phyloP scores from a whole-genome alignment of 2,797 vertebrate species.

The Chloroceryle inda region DNA sequence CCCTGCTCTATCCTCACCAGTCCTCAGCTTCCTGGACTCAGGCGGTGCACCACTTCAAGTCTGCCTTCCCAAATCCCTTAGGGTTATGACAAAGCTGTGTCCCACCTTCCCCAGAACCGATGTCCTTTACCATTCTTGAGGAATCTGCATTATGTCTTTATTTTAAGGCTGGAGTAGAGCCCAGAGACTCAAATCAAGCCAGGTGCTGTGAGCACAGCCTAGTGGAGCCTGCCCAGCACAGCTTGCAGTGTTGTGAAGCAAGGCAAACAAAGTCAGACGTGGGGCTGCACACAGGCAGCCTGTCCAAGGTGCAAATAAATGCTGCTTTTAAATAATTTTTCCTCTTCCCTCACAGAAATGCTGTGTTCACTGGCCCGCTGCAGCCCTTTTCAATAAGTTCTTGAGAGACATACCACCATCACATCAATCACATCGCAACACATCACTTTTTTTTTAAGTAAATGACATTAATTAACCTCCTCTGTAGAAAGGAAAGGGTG shows the following conservation, averaged over 20 bases:
- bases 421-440: not conserved
- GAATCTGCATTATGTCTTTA: accelerated
- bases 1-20: not conserved
- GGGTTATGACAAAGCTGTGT: not conserved
- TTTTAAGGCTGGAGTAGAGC: not conserved
- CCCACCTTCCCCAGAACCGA: not conserved
- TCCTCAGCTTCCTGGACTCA: not conserved
- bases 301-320: not conserved
- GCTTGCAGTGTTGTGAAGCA: not conserved
- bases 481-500: not conserved
- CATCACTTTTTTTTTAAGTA: not conserved
- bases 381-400: not conserved
- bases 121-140: not conserved
- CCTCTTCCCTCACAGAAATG: not conserved
- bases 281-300: not conserved
- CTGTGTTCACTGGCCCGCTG: not conserved
- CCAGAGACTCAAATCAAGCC: not conserved
- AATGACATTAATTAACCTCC: not conserved
- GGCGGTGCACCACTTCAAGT: not conserved
- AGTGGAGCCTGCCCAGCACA: not conserved
- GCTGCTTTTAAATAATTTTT: not conserved
- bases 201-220: not conserved
- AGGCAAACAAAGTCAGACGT: not conserved
- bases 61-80: not conserved
- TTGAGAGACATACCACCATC: not conserved